Percentiles rank a stretch among this genome's conserved stretches.
phyloP scores from a whole-genome alignment of 2,113 vertebrate species.

The Corythaeola cristata region DNA sequence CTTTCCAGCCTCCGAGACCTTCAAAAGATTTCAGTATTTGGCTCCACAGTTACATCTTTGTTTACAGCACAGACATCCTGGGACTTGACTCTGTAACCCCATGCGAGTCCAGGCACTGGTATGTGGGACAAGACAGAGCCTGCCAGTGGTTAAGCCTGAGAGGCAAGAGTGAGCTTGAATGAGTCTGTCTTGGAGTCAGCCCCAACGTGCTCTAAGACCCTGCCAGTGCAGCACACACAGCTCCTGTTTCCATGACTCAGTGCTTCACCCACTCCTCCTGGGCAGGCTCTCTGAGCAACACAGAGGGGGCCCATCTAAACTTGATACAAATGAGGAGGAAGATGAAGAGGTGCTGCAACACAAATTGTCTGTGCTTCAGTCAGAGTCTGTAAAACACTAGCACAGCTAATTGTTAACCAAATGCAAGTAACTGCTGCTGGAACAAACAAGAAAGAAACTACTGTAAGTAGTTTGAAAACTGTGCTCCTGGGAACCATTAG shows the following conservation, averaged over 20 bases:
- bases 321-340: neutral
- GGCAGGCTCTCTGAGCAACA: neutral
- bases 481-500: neutral
- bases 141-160: constrained; percentile 40
- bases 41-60: neutral
- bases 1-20: neutral
- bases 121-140: constrained; percentile 69
- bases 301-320: neutral
- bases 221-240: neutral
- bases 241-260: constrained; percentile 29
- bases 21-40: neutral
- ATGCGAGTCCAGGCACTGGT: neutral
- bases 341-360: neutral
- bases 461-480: neutral
- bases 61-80: neutral
- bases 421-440: neutral
- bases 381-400: neutral
- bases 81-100: neutral
- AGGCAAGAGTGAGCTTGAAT: constrained; percentile 70
- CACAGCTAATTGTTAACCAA: neutral
- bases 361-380: neutral
- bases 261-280: neutral
- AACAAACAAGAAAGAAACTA: neutral
- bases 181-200: constrained; percentile 43
- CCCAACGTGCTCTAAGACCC: constrained; percentile 4